A percentile compares a stretch with the other conserved stretches of the same genome.
These are phyloP conservation scores for Tapera naevia DNA, from an alignment of 2,797 vertebrate species.

Conservation along the genomic window DNA sequence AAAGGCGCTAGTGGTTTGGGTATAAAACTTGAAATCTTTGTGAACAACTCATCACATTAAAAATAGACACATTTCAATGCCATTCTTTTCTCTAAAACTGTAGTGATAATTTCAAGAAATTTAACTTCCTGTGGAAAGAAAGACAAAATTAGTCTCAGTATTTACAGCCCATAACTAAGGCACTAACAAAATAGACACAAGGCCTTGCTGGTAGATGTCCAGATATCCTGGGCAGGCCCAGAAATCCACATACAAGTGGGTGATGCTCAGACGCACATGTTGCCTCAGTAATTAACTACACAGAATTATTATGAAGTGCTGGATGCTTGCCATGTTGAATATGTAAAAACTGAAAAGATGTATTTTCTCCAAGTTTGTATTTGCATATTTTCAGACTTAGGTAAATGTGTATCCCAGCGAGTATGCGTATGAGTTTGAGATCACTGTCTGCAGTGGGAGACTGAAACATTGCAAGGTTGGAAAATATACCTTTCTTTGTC, in stretches of 20 bases:
- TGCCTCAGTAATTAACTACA: not conserved
- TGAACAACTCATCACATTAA: not conserved
- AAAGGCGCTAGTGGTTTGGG: not conserved
- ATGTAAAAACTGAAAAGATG: slow-evolving; percentile 12
- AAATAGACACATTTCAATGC: not conserved
- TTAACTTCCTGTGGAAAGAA: not conserved
- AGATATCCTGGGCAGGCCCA: not conserved
- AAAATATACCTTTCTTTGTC: slow-evolving; percentile 5
- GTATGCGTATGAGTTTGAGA: not conserved
- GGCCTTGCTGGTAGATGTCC: not conserved
- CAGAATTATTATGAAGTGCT: not conserved
- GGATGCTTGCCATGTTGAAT: not conserved
- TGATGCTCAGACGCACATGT: not conserved
- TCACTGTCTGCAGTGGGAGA: not conserved
- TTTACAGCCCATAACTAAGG: not conserved
- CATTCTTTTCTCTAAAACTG: not conserved
- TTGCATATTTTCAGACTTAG: slow-evolving; percentile 29
- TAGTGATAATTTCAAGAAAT: not conserved
- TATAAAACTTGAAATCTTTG: not conserved
- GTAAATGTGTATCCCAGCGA: not conserved
- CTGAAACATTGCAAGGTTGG: not conserved
- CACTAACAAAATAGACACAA: not conserved
- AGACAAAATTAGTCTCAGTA: not conserved
- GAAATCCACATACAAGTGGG: not conserved
- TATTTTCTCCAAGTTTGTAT: slow-evolving; percentile 26